Base-by-base conservation (phyloP, 30 jellyfish, hydroid and myxozoan species). In the Haliclystus octoradiatus region DNA sequence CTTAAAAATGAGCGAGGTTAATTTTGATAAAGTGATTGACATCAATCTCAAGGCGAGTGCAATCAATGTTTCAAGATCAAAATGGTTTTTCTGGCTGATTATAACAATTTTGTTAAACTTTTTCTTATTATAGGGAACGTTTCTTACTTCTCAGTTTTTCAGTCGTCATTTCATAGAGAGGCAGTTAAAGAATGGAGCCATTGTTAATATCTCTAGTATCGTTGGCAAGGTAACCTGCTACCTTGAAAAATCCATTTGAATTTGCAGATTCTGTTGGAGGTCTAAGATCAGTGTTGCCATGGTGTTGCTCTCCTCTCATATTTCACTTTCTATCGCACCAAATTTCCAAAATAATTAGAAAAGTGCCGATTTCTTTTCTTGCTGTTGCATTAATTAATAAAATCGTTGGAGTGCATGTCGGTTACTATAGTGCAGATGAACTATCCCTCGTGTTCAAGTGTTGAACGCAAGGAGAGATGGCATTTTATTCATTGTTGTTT, bases 31-130 rank as follows among this genome's bases (percentile, higher is more conserved):
- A 23, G 90, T 77, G 4, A 13, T 77, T 9, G 77, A 66, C 50
- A 67, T 69, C n/a, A 77, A 77, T 40, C 52, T 77, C 28, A 77
- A 77, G 86, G 84, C 60, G 1, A n/a, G 68, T 66, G 23, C 57
- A 19, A 5, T 40, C 9, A 19, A 5, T 9, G 19, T 40, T 9
- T 40, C 57, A 9, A 5, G 57, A 40, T 40, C 14, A 40, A 40
- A 40, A 19, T 19, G 9, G 57, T 19, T 40, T n/a, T n/a, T n/a
- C n/a, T n/a, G n/a, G n/a, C n/a, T n/a, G n/a, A n/a, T n/a, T n/a
- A n/a, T n/a, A n/a, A n/a, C n/a, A n/a, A n/a, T n/a, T n/a, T n/a
- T n/a, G n/a, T n/a, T n/a, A n/a, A n/a, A n/a, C n/a, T n/a, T n/a
- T 13, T 60, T 27, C n/a, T 24, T 47, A 29, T 47, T 34, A 9